Conservation (phyloP, 2,797 vertebrate species). For the Phrynocephalus vlangalii region DNA sequence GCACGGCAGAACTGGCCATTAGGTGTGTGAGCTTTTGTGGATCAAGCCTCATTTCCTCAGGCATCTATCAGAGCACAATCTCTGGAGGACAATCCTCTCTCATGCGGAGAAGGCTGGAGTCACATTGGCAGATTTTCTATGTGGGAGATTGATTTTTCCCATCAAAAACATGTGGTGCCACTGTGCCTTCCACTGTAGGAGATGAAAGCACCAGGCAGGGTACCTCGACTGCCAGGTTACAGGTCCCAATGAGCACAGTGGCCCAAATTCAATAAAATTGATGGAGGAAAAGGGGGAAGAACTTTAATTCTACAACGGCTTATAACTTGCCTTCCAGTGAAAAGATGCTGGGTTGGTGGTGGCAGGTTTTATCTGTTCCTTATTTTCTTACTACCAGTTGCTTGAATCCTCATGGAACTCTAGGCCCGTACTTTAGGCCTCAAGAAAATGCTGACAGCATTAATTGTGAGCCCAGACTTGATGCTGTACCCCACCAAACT, state of each 20-base stretch:
- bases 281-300: neutral
- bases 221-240: neutral
- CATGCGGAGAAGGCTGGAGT: neutral
- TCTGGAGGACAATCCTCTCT: neutral
- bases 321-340: neutral
- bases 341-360: neutral
- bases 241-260: neutral
- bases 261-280: neutral
- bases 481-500: no score
- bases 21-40: no score
- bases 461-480: no score
- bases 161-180: neutral
- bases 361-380: no score
- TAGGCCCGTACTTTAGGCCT: no score
- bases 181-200: neutral
- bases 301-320: neutral
- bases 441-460: no score
- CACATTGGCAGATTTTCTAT: neutral
- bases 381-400: no score
- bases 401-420: no score
- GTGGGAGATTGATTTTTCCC: neutral
- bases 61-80: neutral
- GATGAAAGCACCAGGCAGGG: neutral
- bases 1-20: no score
- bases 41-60: no score